Evolutionary conservation across 2,797 vertebrate species (phyloP), one percentile per base, ranked within the genome.

Genomic region (Enteromius treurensis): DNA sequence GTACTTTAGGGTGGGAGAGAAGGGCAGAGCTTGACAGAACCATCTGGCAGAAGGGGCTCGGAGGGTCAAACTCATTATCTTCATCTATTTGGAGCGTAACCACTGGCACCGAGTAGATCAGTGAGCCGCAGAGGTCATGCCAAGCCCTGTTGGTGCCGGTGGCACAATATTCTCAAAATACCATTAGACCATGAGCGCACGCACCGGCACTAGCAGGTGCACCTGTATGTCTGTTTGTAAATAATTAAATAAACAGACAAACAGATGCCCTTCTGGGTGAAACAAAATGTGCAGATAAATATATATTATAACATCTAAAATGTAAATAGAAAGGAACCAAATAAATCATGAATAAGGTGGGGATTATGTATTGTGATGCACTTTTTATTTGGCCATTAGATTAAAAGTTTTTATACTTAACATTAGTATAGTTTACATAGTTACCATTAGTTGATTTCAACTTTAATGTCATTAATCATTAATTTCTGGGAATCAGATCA

Each of bases 61-160:
- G 21, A 81, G 49, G 53, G 68, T 88, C 87, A 90, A 82, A 90
- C 58, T 86, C 80, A 89, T 90, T 87, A 89, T 88, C 85, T 86
- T 84, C 34, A 75, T 77, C 67, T 81, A 80, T 87, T 87, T 71
- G 80, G 85, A 88, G 80, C 10, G 19, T 58, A 85, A 85, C 89
- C 88, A 86, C 87, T 68, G 76, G 87, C 88, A 65, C 83, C 29
- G 58, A 86, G 84, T 45, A 68, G 45, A 86, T 80, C 80, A 81
- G 23, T 67, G 60, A 74, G 84, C 79, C 64, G 82, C 6, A 11
- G 62, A 81, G 83, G 80, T 85, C 86, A 85, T 1, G 10, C 45
- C 68, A 84, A 64, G 17, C 17, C n/a, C 34, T 45, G 68, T 49
- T 84, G 77, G 40, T 9, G 26, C 53, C 29, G 13, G 65, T 37